Conservation (phyloP, 2,797 vertebrate genomes). For the Brachyrhaphis roseni region DNA sequence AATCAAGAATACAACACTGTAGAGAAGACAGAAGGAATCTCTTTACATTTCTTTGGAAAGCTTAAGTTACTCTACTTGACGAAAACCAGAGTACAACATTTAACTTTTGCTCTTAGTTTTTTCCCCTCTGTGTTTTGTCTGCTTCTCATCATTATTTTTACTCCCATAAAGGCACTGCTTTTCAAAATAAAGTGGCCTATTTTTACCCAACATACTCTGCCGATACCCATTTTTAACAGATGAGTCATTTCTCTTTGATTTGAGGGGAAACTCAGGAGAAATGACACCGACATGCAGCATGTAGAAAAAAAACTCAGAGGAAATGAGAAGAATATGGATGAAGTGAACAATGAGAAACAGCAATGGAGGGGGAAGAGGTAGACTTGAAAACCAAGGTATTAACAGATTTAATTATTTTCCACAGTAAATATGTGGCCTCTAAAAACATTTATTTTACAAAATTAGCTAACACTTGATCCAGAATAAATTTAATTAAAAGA, state of each 20-base stretch:
- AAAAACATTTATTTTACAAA: neutral
- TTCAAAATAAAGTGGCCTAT: slow-evolving; percentile 43
- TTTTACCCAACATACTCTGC: slow-evolving; percentile 49
- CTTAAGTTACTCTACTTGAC: slow-evolving; percentile 32
- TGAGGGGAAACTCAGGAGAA: slow-evolving; percentile 48
- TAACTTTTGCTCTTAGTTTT: slow-evolving; percentile 31
- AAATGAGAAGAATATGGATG: slow-evolving; percentile 16
- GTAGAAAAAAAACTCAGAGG: slow-evolving; percentile 23
- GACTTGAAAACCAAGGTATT: slow-evolving; percentile 4
- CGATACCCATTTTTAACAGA: slow-evolving; percentile 49
- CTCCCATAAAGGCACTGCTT: slow-evolving; percentile 31
- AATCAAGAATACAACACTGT: slow-evolving; percentile 1
- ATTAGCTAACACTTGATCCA: neutral
- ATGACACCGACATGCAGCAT: slow-evolving; percentile 43
- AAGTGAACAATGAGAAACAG: slow-evolving; percentile 42
- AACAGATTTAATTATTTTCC: neutral
- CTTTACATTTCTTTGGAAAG: slow-evolving; percentile 23
- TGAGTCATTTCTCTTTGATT: slow-evolving; percentile 66
- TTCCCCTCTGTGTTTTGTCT: slow-evolving; percentile 37
- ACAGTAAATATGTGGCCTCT: neutral
- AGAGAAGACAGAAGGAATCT: slow-evolving; percentile 13
- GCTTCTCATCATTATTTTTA: slow-evolving; percentile 42
- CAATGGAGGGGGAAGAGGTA: neutral
- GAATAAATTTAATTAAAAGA: neutral
- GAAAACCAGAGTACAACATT: slow-evolving; percentile 43